These are phyloP conservation scores for Rhaphigaster nebulosa DNA, from an alignment of 2,888 invertebrate species.

Conservation along the genomic window DNA sequence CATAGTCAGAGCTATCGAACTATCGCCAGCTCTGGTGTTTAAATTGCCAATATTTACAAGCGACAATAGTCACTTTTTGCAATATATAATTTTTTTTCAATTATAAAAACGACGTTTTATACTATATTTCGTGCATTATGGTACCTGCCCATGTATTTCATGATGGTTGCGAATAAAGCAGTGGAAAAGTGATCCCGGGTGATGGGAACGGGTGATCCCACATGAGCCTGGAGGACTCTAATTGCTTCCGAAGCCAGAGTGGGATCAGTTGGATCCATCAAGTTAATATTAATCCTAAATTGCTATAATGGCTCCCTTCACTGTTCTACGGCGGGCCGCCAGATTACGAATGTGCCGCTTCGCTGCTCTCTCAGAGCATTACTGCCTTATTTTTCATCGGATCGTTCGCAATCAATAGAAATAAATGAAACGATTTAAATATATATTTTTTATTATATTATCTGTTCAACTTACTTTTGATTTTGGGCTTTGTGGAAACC, in stretches of 20 bases:
- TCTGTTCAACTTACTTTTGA: too few relatives aligned
- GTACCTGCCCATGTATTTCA: background rate
- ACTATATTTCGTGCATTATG: too few relatives aligned
- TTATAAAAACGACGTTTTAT: too few relatives aligned
- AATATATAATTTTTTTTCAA: too few relatives aligned
- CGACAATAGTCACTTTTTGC: too few relatives aligned
- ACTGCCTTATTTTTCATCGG: background rate
- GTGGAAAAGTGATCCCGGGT: background rate
- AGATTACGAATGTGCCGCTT: constrained; percentile 20
- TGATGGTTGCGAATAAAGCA: background rate
- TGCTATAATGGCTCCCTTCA: constrained; percentile 22
- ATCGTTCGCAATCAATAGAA: background rate
- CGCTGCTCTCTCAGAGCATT: background rate
- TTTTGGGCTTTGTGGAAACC: too few relatives aligned
- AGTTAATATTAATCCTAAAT: constrained; percentile 42
- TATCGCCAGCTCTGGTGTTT: too few relatives aligned
- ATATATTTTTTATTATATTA: too few relatives aligned
- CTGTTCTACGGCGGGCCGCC: background rate
- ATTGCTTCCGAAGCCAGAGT: constrained; percentile 7
- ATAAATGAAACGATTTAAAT: background rate
- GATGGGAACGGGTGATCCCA: background rate
- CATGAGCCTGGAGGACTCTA: background rate
- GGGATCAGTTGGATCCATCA: constrained; percentile 9
- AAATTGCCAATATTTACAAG: too few relatives aligned
- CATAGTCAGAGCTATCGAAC: too few relatives aligned